Evolutionary conservation across 2,113 vertebrate genomes (phyloP), one percentile per base, ranked within the genome.

Genomic region (Neotoma lepida): DNA sequence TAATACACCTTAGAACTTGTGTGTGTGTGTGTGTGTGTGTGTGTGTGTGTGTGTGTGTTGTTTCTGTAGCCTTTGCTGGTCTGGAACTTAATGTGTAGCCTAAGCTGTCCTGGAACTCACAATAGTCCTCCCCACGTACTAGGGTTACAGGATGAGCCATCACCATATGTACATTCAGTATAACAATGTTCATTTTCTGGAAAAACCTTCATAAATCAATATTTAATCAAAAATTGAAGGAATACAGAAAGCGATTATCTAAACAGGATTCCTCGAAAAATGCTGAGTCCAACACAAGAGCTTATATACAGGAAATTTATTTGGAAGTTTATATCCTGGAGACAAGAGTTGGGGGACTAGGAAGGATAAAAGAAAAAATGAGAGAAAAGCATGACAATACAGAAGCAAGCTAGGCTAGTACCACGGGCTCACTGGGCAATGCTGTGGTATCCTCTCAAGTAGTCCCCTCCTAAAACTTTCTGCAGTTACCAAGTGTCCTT

Each of bases 161-260:
- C 35, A 26, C 24, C 13, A 88, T 33, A 9, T 77, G 5, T 20
- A 78, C 4, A 61, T 92, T 73, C 74, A 80, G 73, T 78, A n/a
- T 56, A 86, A 74, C 33, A 93, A 88, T 41, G 87, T 61, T 95
- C 51, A 80, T 39, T 93, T 95, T n/a, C 73, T 76, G 86, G 71
- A 89, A 93, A 91, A 95, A 86, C 1, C 24, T 89, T 90, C 82
- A 90, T n/a, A 94, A 76, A 49, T 70, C 49, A 88, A 77, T 2
- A 77, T 54, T 90, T 46, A 63, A 64, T 88, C 70, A 94, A 44
- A 70, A 96, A 80, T 41, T 81, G 39, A 95, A 33, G 20, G n/a
- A 84, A 89, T 87, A 64, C 1, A 81, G 92, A 51, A 92, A 66
- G 8, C 78, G 66, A 35, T 81, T 88, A 2, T 90, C 76, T 92